Evolutionary conservation across 2,888 invertebrate genomes (phyloP).

Genomic region (Athrips mouffetella): DNA sequence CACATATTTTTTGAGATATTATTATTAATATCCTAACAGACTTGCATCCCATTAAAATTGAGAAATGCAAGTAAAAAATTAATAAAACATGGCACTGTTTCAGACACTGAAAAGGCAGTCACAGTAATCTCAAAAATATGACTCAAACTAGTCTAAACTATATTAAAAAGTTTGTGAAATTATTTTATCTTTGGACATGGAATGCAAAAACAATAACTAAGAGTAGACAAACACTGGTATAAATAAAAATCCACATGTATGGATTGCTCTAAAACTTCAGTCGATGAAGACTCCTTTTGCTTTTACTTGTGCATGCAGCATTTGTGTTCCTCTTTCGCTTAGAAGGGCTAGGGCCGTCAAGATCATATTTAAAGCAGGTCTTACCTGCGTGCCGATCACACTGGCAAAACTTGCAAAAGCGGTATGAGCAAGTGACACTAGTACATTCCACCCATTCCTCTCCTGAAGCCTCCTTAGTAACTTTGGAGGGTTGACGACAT

Average conservation of each 20-base stretch:
- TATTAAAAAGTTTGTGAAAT: slow-evolving; percentile 12
- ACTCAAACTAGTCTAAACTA: slow-evolving; percentile 14
- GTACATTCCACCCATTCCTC: slow-evolving; percentile 78
- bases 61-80: slow-evolving; percentile 10
- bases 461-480: slow-evolving; percentile 56
- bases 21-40: neutral
- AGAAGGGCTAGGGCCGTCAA: slow-evolving; percentile 71
- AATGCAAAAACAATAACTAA: slow-evolving; percentile 42
- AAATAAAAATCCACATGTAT: slow-evolving; percentile 23
- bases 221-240: slow-evolving; percentile 40
- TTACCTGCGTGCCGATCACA: slow-evolving; percentile 62
- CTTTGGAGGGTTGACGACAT: slow-evolving; percentile 65
- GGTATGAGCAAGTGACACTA: slow-evolving; percentile 64
- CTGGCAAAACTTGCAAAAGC: slow-evolving; percentile 73
- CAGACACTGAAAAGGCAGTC: slow-evolving; percentile 32
- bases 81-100: slow-evolving; percentile 37
- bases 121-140: slow-evolving; percentile 35
- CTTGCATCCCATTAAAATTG: neutral
- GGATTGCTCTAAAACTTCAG: slow-evolving; percentile 46
- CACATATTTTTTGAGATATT: neutral
- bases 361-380: slow-evolving; percentile 60
- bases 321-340: slow-evolving; percentile 61
- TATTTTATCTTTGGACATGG: slow-evolving; percentile 42
- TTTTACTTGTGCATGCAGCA: slow-evolving; percentile 61
- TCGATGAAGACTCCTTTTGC: slow-evolving; percentile 64